phyloP scores from a whole-genome alignment of 2,113 vertebrate genomes.

The Cephalopterus ornatus region DNA sequence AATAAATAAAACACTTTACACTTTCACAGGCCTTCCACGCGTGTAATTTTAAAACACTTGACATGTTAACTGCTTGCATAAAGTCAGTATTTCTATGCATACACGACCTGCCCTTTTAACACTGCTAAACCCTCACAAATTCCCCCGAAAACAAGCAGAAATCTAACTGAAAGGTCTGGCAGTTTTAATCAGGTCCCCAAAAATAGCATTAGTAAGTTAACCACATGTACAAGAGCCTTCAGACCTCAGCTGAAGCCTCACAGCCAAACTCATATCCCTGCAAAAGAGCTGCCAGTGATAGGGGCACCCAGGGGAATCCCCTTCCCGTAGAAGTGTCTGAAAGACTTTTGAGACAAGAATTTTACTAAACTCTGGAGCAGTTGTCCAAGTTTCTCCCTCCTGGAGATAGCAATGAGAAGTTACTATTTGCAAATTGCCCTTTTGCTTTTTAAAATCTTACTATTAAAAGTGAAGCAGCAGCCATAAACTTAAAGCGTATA shows the following conservation, averaged over 20 bases:
- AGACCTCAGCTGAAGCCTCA: background rate
- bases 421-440: background rate
- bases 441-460: background rate
- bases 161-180: background rate
- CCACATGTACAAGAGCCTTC: rapidly evolving
- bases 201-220: background rate
- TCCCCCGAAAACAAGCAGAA: background rate
- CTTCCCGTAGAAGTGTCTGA: too few species aligned
- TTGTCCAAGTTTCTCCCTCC: background rate
- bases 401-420: background rate
- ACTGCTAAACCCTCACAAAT: background rate
- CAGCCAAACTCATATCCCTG: rapidly evolving
- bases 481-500: background rate
- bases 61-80: background rate
- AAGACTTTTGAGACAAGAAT: background rate
- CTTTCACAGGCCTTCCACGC: background rate
- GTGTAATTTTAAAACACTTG: background rate
- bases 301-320: background rate
- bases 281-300: background rate
- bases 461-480: background rate
- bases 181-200: background rate
- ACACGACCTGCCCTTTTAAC: background rate
- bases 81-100: background rate
- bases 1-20: background rate
- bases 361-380: background rate